Percentiles rank a stretch among this genome's conserved stretches.
These are phyloP conservation scores for Acleris sparsana DNA, from an alignment of 2,888 invertebrate species.

Conservation along the genomic window DNA sequence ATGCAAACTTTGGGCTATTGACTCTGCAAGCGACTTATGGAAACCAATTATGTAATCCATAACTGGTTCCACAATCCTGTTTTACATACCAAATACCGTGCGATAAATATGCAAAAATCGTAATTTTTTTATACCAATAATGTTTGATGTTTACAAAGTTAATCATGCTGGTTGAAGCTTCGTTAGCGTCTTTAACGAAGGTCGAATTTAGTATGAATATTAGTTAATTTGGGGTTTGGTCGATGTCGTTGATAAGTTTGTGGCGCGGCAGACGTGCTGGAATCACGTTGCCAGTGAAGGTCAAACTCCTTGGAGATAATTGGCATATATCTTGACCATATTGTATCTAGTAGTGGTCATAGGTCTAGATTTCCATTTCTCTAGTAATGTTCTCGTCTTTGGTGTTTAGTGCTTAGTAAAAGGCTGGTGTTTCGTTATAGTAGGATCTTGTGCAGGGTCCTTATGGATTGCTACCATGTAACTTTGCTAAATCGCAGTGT, in stretches of 20 bases:
- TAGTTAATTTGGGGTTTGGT: background rate
- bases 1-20: conserved; percentile 7
- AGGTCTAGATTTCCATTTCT: no score
- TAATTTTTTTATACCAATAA: background rate
- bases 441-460: no score
- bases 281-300: conserved; percentile 17
- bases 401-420: no score
- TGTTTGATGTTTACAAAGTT: conserved; percentile 10
- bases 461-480: no score
- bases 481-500: no score
- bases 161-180: background rate
- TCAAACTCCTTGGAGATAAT: background rate
- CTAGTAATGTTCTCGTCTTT: no score
- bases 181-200: no score
- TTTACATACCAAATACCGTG: conserved; percentile 23
- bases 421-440: no score
- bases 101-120: conserved; percentile 11
- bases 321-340: conserved; percentile 9
- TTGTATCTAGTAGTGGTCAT: background rate
- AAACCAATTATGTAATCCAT: conserved; percentile 26
- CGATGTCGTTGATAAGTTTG: conserved; percentile 3
- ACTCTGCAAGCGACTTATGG: conserved; percentile 7
- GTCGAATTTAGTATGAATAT: background rate
- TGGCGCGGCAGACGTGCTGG: conserved; percentile 9
- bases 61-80: conserved; percentile 27